A percentile compares a stretch with the other conserved stretches of the same genome.
These are phyloP conservation scores for Grapholita molesta DNA, from an alignment of 1,140 invertebrate species.

Conservation along the genomic window DNA sequence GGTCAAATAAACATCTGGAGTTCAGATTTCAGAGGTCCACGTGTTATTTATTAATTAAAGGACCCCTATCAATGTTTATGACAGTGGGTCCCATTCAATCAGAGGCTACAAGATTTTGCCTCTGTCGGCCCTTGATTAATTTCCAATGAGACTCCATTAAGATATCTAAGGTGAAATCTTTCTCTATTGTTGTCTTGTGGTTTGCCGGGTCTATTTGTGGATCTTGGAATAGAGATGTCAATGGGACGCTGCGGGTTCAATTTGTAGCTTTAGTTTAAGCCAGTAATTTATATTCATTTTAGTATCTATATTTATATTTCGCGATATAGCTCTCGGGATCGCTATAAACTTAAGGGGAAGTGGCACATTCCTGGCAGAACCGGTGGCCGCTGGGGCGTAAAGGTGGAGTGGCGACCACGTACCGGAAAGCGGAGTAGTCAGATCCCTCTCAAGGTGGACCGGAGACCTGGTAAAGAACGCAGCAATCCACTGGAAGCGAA, in stretches of 20 bases:
- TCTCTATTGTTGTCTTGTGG: background rate
- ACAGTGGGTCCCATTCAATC: background rate
- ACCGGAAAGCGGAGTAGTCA: too few species aligned
- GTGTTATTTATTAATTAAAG: conserved; percentile 1
- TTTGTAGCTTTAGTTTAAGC: background rate
- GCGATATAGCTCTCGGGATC: too few species aligned
- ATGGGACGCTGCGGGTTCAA: background rate
- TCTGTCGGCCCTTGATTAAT: background rate
- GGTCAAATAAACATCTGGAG: background rate
- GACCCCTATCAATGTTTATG: background rate
- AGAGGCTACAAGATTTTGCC: background rate
- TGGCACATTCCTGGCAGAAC: too few species aligned
- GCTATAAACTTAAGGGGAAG: too few species aligned
- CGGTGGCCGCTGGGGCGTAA: too few species aligned
- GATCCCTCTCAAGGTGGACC: too few species aligned
- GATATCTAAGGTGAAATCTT: background rate
- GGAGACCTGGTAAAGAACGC: too few species aligned
- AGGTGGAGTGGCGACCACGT: too few species aligned
- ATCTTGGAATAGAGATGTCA: background rate
- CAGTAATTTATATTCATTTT: too few species aligned
- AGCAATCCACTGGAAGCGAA: too few species aligned
- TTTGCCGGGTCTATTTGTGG: background rate
- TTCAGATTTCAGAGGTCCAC: background rate
- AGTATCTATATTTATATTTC: too few species aligned
- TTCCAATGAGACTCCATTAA: background rate